Base-by-base conservation (phyloP, 2,888 invertebrate species). In the Pherbina coryleti region DNA sequence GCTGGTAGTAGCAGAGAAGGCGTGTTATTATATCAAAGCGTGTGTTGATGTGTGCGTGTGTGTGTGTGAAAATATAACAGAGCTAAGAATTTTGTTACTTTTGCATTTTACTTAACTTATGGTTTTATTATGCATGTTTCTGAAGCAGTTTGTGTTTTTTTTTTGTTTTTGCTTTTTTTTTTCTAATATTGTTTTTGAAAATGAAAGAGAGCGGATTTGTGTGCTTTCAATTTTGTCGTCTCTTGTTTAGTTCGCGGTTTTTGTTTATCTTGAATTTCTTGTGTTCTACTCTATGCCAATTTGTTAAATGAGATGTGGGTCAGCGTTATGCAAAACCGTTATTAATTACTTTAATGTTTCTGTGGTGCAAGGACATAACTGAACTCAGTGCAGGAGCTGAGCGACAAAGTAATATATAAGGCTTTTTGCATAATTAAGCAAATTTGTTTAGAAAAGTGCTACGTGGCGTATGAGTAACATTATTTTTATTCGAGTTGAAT, bases 331-430 rank as follows among this genome's bases (percentile, higher is more conserved):
- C 70, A 78, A 81, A 80, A 79, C 76, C 77, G 76, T 80, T 78
- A 80, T 81, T 82, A 82, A 82, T 82, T 81, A 81, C 79, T 79
- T 79, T 81, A 60, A 73, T 73, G 60, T 17, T 49, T 44, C 28
- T 25, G n/a, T 9, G 62, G 22, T n/a, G 17, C 37, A 28, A 49
- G 44, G 62, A 31, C 72, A 60, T 25, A 57, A 55, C 22, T 28
- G 25, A 25, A 28, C 25, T 3, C 2, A 44, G 11, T 2, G 44
- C 44, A 44, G 14, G 7, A 44, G 44, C 44, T 44, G 11, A 44
- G 14, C 11, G 44, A 11, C 1, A 44, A 44, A 44, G 2, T 11
- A 44, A 11, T 14, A 14, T 11, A 11, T 44, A 44, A 11, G 14
- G 66, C n/a, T 49, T 67, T 67, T 67, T 67, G 49, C 67, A 25